Base-by-base conservation (phyloP, 2,113 vertebrate species). In the Peromyscus californicus region DNA sequence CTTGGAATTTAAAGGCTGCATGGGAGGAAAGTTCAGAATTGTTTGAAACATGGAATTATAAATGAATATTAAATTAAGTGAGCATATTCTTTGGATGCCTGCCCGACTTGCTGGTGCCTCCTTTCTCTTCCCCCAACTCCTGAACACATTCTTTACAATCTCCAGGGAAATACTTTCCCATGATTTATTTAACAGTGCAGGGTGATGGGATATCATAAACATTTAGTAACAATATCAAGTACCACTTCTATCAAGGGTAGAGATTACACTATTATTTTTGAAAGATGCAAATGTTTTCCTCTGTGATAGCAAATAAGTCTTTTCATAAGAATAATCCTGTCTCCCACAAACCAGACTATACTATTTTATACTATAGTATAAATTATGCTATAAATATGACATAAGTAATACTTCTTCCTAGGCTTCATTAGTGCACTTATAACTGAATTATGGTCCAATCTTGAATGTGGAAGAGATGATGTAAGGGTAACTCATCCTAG, bases 381-480 rank as follows among this genome's bases (percentile, higher is more conserved):
- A 82, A 59, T 17, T 45, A 33, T 78, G 16, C 7, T 86, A 67
- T 94, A 75, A 90, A 36, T 69, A 17, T 97, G 16, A 93, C 79
- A 11, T 86, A 54, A 74, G 65, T 89, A 45, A 91, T 94, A 45
- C 59, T 96, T 88, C 84, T 48, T 92, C 84, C 51, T 98, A 99
- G 99, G 99, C 13, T 99, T 99, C 96, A 98, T 99, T 96, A 99
- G 98, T 97, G 98, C 98, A 6, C 98, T 99, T 97, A 97, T 99
- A 89, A 97, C 99, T 83, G 99, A 99, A 92, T 97, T 99, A 75
- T 99, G 99, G 99, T 98, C 99, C 45, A 98, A 98, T 83, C 97
- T 99, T 94, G 99, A 99, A 95, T 99, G 99, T 96, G 99, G 99
- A 98, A 98, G 98, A 96, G 99, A 99, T 80, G 99, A 99, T 63